Evolutionary conservation across 2,797 vertebrate genomes (phyloP).

Genomic region (Chaenodraco wilsoni): DNA sequence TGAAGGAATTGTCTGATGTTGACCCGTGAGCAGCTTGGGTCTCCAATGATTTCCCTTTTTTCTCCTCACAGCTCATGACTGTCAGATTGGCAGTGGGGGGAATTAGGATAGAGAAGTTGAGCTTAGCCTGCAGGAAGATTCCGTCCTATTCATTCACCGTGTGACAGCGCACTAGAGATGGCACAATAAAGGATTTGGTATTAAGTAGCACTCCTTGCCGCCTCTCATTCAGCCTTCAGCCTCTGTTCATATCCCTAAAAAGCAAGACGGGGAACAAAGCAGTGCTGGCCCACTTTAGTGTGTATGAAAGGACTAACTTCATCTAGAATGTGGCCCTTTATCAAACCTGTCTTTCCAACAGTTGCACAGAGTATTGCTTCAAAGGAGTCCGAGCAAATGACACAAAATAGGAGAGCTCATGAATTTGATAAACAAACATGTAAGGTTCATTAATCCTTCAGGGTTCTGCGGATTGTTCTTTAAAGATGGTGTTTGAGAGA

Average conservation of each 20-base stretch:
- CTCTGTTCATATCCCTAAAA: conserved; percentile 66
- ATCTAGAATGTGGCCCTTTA: conserved; percentile 66
- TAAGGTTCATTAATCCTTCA: conserved; percentile 21
- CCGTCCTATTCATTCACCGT: conserved; percentile 68
- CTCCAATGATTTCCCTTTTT: conserved; percentile 47
- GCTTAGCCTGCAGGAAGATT: conserved; percentile 75
- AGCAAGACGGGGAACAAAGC: conserved; percentile 70
- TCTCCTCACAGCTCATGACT: conserved; percentile 52
- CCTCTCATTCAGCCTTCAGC: conserved; percentile 65
- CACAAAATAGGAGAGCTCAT: conserved; percentile 35
- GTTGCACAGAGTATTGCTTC: conserved; percentile 50
- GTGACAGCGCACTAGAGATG: conserved; percentile 76
- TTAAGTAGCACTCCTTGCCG: conserved; percentile 72
- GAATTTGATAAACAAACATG: conserved; percentile 38
- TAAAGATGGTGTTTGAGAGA: background rate
- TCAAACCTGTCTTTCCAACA: conserved; percentile 56
- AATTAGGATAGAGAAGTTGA: conserved; percentile 68
- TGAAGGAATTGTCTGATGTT: conserved; percentile 49
- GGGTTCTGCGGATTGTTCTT: background rate
- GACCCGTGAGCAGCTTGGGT: conserved; percentile 25
- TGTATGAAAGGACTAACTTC: conserved; percentile 73
- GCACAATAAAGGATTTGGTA: conserved; percentile 75
- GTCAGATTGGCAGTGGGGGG: conserved; percentile 69
- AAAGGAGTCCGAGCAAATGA: conserved; percentile 54
- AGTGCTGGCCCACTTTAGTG: conserved; percentile 67